Base-by-base conservation (phyloP, 2,888 invertebrate species). In the Troides helena region DNA sequence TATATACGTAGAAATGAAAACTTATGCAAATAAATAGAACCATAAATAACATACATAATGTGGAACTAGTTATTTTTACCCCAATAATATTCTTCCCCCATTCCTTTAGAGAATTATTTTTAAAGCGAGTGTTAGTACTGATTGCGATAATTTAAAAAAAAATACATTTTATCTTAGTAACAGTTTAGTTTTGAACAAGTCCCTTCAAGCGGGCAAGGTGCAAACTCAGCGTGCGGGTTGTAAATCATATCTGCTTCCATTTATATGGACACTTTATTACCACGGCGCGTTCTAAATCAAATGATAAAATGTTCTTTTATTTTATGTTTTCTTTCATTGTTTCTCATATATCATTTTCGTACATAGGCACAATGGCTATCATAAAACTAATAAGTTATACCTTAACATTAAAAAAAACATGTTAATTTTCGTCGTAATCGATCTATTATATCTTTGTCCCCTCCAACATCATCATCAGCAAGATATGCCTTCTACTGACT, bases 231-330 rank as follows among this genome's bases (percentile, higher is more conserved):
- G 87, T 86, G 82, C 80, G 75, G 81, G 83, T 82, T 84, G 84
- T 90, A 91, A 90, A 91, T 91, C 91, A 90, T 85, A 88, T 88
- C 88, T 85, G 82, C 82, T 85, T 87, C 89, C 89, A 88, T 90
- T 90, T 90, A 90, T 89, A 90, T 88, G 87, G 91, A 90, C 90
- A 90, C 89, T 90, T 92, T 91, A 90, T 90, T 90, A 89, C 89
- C 85, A 86, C 83, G 87, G 83, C 85, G 87, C 85, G 86, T 88
- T 90, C 89, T 91, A 90, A 92, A 92, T 92, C 92, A 91, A 90
- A 91, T 92, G 89, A 92, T 90, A 91, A 91, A 92, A 91, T 85
- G 88, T 85, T 87, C 87, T 86, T 53, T 89, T 89, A 90, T 90
- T 90, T 90, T 88, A 90, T 87, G 85, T 88, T 88, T 87, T 86